Percentiles rank a stretch among this genome's conserved stretches.
These are phyloP conservation scores for Danio tinwini DNA, from an alignment of 2,797 vertebrate genomes.

Conservation along the genomic window DNA sequence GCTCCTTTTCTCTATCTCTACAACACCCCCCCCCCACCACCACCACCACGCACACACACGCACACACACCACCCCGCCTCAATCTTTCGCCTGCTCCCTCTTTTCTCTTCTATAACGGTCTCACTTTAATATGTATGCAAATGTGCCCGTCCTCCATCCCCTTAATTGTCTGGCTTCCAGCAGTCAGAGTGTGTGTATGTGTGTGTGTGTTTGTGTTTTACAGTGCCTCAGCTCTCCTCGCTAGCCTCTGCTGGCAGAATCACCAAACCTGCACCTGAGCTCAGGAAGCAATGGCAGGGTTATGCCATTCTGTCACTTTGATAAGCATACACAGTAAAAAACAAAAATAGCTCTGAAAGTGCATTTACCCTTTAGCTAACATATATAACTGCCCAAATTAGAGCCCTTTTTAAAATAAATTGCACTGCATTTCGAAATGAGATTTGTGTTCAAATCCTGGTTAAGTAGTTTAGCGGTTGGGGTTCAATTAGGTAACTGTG, in stretches of 20 bases:
- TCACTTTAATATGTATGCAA: constrained; percentile 94
- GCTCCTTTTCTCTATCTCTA: constrained; percentile 75
- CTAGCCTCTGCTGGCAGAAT: constrained; percentile 55
- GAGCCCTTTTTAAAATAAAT: constrained; percentile 7
- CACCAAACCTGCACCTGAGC: constrained; percentile 47
- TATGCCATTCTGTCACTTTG: constrained; percentile 47
- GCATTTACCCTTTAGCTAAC: constrained; percentile 38
- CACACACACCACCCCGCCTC: constrained; percentile 66
- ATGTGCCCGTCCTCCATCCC: constrained; percentile 83
- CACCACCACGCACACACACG: constrained; percentile 50
- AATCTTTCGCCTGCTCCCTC: constrained; percentile 78
- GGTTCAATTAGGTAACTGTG: constrained; percentile 11
- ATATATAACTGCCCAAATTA: constrained; percentile 20
- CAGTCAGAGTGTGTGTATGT: constrained; percentile 76
- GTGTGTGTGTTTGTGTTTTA: constrained; percentile 66
- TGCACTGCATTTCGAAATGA: neutral
- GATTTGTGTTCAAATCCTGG: constrained; percentile 2
- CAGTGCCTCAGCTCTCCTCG: constrained; percentile 52
- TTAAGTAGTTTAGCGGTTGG: constrained; percentile 5
- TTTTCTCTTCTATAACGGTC: constrained; percentile 85
- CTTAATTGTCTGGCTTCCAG: constrained; percentile 83
- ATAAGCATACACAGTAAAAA: constrained; percentile 51
- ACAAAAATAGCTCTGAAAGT: constrained; percentile 51
- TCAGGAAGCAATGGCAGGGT: constrained; percentile 28
- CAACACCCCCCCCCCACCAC: constrained; percentile 34